A percentile compares a stretch with the other conserved stretches of the same genome.
These are phyloP conservation scores for Microctenopoma lineatum DNA, from an alignment of 2,797 vertebrate species.

Conservation along the genomic window DNA sequence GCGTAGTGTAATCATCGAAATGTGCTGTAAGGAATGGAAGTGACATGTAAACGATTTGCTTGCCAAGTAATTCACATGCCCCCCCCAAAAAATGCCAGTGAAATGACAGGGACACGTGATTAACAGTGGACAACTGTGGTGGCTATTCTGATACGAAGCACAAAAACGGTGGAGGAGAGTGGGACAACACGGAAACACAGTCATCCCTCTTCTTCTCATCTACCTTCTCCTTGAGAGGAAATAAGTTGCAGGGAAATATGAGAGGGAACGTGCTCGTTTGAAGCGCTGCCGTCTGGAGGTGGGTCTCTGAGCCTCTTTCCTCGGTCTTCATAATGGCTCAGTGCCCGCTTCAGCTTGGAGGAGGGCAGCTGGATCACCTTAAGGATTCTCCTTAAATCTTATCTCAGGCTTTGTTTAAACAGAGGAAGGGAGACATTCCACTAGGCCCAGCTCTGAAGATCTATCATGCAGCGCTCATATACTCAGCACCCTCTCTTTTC, in stretches of 20 bases:
- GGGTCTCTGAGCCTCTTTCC: slow-evolving; percentile 57
- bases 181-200: slow-evolving; percentile 62
- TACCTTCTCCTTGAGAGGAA: slow-evolving; percentile 48
- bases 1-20: slow-evolving; percentile 69
- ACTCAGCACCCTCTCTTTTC: slow-evolving; percentile 63
- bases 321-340: slow-evolving; percentile 67
- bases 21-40: slow-evolving; percentile 68
- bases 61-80: slow-evolving; percentile 67
- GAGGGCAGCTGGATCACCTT: slow-evolving; percentile 82
- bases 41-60: slow-evolving; percentile 69
- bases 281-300: slow-evolving; percentile 68
- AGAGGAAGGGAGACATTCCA: slow-evolving; percentile 81
- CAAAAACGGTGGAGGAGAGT: slow-evolving; percentile 32
- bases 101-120: slow-evolving; percentile 55
- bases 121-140: slow-evolving; percentile 49
- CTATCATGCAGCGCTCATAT: slow-evolving; percentile 70
- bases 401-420: slow-evolving; percentile 85
- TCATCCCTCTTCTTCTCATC: slow-evolving; percentile 59
- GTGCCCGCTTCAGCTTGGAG: slow-evolving; percentile 67
- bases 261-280: slow-evolving; percentile 60
- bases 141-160: slow-evolving; percentile 54
- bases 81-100: slow-evolving; percentile 50
- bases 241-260: slow-evolving; percentile 59
- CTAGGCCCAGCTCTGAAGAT: slow-evolving; percentile 64
- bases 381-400: slow-evolving; percentile 85